These are phyloP conservation scores for Lanistes nyassanus DNA, from an alignment of 1,140 invertebrate genomes.

Conservation along the genomic window DNA sequence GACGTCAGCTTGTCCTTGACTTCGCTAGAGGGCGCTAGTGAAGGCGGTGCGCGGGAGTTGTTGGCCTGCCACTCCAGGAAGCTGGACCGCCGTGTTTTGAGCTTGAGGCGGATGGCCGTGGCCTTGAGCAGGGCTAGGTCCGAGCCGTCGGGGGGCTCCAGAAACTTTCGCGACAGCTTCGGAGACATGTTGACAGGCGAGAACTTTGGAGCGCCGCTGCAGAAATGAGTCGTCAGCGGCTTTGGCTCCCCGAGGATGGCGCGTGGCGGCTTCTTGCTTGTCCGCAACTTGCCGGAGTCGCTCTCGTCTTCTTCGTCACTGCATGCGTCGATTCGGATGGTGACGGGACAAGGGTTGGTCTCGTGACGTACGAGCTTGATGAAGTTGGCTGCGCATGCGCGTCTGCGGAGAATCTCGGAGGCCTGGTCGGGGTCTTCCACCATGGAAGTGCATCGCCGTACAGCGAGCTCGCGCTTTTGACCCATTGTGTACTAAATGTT, in stretches of 20 bases:
- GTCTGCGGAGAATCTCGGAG: neutral
- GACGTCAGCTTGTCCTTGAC: constrained; percentile 26
- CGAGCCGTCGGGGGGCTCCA: constrained; percentile 16
- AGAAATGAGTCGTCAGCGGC: too few relatives aligned
- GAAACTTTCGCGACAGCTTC: neutral
- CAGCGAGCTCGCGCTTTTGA: neutral
- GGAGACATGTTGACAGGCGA: neutral
- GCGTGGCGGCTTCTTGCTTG: too few relatives aligned
- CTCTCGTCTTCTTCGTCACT: neutral
- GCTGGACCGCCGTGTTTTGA: constrained; percentile 36
- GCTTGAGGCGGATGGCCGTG: constrained; percentile 31
- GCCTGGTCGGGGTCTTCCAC: neutral
- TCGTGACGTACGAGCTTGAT: neutral
- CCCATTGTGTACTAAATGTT: constrained; percentile 13
- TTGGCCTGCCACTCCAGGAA: constrained; percentile 33
- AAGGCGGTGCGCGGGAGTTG: neutral
- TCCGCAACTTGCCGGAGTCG: neutral
- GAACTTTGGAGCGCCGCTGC: neutral
- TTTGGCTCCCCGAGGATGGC: too few relatives aligned
- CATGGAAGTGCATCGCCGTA: neutral
- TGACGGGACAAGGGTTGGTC: constrained; percentile 1
- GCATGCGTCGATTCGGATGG: constrained; percentile 18
- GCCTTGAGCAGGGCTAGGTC: constrained; percentile 30
- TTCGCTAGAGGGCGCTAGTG: neutral
- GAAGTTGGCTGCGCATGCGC: neutral